Conservation (phyloP, 2,888 invertebrate species). For the Mechanitis messenoides region DNA sequence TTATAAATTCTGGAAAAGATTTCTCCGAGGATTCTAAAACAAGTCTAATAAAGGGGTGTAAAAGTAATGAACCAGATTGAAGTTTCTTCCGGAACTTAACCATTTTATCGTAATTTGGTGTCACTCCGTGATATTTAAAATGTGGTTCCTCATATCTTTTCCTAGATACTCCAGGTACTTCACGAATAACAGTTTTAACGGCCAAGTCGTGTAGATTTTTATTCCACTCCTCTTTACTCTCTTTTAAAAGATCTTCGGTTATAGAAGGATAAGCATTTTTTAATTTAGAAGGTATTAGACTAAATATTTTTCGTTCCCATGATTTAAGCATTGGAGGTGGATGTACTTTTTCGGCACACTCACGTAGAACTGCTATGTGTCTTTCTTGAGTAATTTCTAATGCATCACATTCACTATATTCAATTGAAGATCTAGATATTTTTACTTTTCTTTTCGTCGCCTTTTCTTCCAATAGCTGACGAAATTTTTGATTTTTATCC, state of each 20-base stretch:
- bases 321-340: slow-evolving; percentile 78
- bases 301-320: slow-evolving; percentile 78
- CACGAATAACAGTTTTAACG: slow-evolving; percentile 78
- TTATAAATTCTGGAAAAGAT: slow-evolving; percentile 73
- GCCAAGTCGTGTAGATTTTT: slow-evolving; percentile 78
- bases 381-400: slow-evolving; percentile 69
- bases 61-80: slow-evolving; percentile 74
- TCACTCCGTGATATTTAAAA: slow-evolving; percentile 79
- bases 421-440: slow-evolving; percentile 47
- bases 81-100: slow-evolving; percentile 75
- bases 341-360: slow-evolving; percentile 75
- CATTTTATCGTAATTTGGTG: slow-evolving; percentile 77
- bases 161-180: slow-evolving; percentile 73
- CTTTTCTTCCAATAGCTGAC: slow-evolving; percentile 59
- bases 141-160: slow-evolving; percentile 64
- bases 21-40: slow-evolving; percentile 73
- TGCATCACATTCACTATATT: slow-evolving; percentile 59
- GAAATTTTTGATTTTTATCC: slow-evolving; percentile 65
- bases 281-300: slow-evolving; percentile 73
- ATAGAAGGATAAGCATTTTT: slow-evolving; percentile 74
- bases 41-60: slow-evolving; percentile 79
- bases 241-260: slow-evolving; percentile 71
- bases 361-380: slow-evolving; percentile 74
- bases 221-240: slow-evolving; percentile 77
- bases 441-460: slow-evolving; percentile 58